Evolutionary conservation across 2,888 invertebrate genomes (phyloP).

Genomic region (Achlya flavicornis): DNA sequence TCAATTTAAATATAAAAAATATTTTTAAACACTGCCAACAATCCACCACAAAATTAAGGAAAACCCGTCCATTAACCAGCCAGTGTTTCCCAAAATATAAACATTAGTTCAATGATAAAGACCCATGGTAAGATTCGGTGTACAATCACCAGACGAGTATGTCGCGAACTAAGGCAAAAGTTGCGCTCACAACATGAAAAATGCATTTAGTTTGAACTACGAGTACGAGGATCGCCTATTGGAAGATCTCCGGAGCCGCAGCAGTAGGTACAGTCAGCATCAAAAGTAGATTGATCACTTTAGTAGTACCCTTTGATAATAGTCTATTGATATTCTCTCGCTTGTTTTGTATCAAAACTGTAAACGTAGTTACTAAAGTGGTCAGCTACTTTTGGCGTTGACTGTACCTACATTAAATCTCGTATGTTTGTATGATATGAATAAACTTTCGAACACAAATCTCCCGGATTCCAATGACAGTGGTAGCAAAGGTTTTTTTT

Average conservation of each 20-base stretch:
- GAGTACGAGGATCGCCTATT: slow-evolving; percentile 39
- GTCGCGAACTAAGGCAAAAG: slow-evolving; percentile 58
- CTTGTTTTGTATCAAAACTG: no score
- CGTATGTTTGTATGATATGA: not conserved
- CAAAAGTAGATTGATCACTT: no score
- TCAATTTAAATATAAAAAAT: no score
- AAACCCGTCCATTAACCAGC: not conserved
- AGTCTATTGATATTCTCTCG: no score
- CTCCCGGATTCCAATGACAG: not conserved
- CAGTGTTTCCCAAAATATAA: not conserved
- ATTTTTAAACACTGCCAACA: no score
- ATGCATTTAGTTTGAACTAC: slow-evolving; percentile 73
- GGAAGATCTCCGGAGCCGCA: slow-evolving; percentile 21
- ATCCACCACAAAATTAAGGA: not conserved
- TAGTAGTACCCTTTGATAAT: no score
- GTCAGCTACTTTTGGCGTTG: no score
- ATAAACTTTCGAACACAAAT: slow-evolving; percentile 1
- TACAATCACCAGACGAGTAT: slow-evolving; percentile 40
- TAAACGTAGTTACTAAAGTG: no score
- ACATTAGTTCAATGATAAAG: not conserved
- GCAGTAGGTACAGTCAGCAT: not conserved
- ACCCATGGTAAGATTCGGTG: slow-evolving; percentile 33
- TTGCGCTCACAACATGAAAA: slow-evolving; percentile 77
- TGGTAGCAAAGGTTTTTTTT: not conserved
- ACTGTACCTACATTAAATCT: slow-evolving; percentile 4